Base-by-base conservation (phyloP, 2,888 invertebrate species). In the Stramonita haemastoma region DNA sequence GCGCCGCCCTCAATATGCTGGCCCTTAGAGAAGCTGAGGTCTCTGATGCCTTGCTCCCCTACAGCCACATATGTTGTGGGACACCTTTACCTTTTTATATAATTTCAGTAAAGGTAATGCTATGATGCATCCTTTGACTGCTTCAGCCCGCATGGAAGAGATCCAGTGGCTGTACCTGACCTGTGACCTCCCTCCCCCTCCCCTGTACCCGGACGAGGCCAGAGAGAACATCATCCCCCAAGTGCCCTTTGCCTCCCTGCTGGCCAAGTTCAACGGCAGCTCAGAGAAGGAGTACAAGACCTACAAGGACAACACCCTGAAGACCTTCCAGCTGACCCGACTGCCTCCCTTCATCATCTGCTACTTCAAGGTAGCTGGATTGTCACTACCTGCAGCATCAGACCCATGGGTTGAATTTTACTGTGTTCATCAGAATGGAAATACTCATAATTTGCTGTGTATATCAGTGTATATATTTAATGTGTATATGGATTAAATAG, bases 211-310 rank as follows among this genome's bases (percentile, higher is more conserved):
- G 91, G 99, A 99, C 96, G 99, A 99, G 96, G 98, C 99, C 94
- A 97, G 98, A 92, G 99, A 99, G 96, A 99, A 99, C 96, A 99
- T 99, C 93, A 99, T 99, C 95, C 99, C 99, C 85, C 99, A 99
- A 97, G 98, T 99, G 0, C 99, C 99, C 95, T 97, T 99, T 66
- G 98, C 98, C 95, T 98, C 98, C 92, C 96, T 99, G 56, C 96
- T 99, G 90, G 98, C 98, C 79, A 99, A 99, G 96, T 99, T 99
- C 96, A 99, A 99, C 96, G 99, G 99, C 0, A 97, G 98, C 92
- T 97, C 97, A 8, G 99, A 99, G 94, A 99, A 99, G 96, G 99
- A 99, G 95, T 99, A 99, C 96, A 99, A 99, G 96, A 99, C 99
- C 0, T 99, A 99, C 96, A 99, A 99, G 95, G 99, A 99, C 96